phyloP scores from a whole-genome alignment of 2,888 invertebrate species.

The Coecobrya sp. region DNA sequence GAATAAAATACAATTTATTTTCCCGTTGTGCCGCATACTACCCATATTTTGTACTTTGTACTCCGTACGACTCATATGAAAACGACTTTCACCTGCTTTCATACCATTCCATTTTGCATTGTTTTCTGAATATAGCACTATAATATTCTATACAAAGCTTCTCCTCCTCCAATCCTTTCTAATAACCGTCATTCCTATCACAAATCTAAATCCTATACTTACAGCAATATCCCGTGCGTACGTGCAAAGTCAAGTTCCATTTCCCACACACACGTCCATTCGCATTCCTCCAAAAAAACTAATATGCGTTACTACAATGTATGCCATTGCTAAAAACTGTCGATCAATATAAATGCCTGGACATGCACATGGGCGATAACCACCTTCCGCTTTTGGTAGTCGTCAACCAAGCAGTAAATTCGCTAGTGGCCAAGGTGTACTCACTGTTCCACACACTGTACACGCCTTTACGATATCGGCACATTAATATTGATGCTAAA shows the following conservation, averaged over 20 bases:
- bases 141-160: no score
- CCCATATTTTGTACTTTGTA: not conserved
- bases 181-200: no score
- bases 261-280: no score
- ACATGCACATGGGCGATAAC: constrained; percentile 28
- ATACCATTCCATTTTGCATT: no score
- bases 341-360: not conserved
- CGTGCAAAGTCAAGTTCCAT: constrained; percentile 9
- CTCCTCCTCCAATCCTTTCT: not conserved
- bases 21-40: not conserved
- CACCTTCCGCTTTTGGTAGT: not conserved
- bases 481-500: not conserved
- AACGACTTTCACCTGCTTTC: constrained; percentile 13
- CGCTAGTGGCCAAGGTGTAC: not conserved
- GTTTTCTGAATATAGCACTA: no score
- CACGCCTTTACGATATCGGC: not conserved
- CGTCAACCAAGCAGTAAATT: not conserved
- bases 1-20: no score
- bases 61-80: not conserved
- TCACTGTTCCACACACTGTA: not conserved
- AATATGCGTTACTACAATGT: not conserved
- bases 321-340: not conserved
- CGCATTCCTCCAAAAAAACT: not conserved
- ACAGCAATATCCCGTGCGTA: not conserved
- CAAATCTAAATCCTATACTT: no score